Base-by-base conservation (phyloP, 2,888 invertebrate genomes). In the Tenthredo amoena region DNA sequence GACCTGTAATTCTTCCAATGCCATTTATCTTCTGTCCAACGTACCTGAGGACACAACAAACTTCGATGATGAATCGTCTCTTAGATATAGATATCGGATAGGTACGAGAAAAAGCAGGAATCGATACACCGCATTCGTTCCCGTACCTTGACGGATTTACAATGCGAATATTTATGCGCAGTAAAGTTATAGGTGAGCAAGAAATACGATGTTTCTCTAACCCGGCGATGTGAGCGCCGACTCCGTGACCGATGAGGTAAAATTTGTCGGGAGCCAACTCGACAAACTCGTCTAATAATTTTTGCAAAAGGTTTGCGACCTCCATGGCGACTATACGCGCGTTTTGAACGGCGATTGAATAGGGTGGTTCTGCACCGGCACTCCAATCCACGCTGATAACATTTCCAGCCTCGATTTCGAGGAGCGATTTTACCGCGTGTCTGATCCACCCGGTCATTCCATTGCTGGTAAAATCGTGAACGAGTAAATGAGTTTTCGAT, bases 261-360 rank as follows among this genome's bases (percentile, higher is more conserved):
- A 94, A 90, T 43, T 92, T 90, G 26, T 91, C 91, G 0, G 91
- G 85, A 6, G 87, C 87, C n/a, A 91, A 86, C 9, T 88, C 89
- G 15, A 86, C 85, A 15, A 47, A 47, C 12, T 91, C 88, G 87
- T 91, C 85, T 84, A 86, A 62, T 26, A 62, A 62, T 21, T 21
- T 62, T 26, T 26, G 9, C 62, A 62, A 21, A 77, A 95, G 91
- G 31, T 90, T 87, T 5, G 93, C 93, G 6, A 94, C 90, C 89
- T 95, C 94, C 31, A 94, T 92, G 1, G 95, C 95, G 1, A 95
- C 95, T n/a, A 95, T 91, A 85, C 95, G 91, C 0, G 95, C 94
- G 90, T 96, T 96, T 15, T 95, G 94, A 18, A 95, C 94, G 0
- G 95, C 95, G 89, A 95, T 95, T 47, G 94, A 93, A 88, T 95